These are phyloP conservation scores for Crypturellus undulatus DNA, from an alignment of 2,113 vertebrate species.

Conservation along the genomic window DNA sequence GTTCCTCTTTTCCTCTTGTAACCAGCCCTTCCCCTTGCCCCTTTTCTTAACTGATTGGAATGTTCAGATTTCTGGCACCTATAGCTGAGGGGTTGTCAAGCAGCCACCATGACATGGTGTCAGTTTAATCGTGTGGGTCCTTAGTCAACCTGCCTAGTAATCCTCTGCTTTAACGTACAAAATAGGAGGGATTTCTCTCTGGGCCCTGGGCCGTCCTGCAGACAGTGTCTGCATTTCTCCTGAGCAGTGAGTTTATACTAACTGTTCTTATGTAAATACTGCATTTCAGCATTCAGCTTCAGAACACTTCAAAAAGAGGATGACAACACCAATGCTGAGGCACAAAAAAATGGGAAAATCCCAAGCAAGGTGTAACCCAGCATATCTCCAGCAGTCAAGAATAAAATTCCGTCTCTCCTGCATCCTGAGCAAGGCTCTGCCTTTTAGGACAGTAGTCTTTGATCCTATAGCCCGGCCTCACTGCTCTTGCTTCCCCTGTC, in stretches of 20 bases:
- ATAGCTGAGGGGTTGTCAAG: constrained; percentile 44
- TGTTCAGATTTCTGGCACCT: neutral
- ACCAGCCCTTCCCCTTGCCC: too few relatives aligned
- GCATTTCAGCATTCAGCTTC: neutral
- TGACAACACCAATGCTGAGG: neutral
- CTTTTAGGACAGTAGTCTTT: neutral
- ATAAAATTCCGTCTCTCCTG: neutral
- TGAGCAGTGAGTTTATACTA: neutral
- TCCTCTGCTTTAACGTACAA: neutral
- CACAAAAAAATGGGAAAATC: neutral
- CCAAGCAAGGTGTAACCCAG: neutral
- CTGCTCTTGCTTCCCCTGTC: neutral
- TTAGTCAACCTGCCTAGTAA: constrained; percentile 44
- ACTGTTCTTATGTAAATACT: neutral
- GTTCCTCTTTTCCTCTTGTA: neutral
- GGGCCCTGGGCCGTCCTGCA: neutral
- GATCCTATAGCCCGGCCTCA: neutral
- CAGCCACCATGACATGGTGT: constrained; percentile 13
- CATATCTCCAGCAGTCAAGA: neutral
- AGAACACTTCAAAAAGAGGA: neutral
- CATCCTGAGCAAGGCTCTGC: neutral
- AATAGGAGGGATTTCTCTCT: constrained; percentile 27
- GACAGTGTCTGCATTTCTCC: neutral
- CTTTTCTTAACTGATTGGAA: neutral
- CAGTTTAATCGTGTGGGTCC: constrained; percentile 32